Evolutionary conservation across 2,888 invertebrate species (phyloP).

Genomic region (Anthrax anthrax): DNA sequence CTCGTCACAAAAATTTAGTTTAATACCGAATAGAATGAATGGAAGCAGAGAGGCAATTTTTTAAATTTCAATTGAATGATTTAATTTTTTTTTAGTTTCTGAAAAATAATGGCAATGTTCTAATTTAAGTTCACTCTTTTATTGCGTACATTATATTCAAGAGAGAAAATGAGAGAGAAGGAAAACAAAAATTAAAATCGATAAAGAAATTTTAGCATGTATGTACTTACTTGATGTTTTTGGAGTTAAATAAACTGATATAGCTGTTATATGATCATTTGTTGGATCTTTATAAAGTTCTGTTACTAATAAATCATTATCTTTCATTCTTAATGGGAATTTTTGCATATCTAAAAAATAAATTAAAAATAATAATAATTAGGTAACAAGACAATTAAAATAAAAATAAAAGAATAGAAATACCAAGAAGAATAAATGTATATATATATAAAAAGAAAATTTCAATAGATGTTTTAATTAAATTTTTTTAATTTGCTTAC

Average conservation of each 20-base stretch:
- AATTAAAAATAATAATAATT: background rate
- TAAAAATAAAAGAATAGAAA: background rate
- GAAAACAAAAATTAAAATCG: too few relatives aligned
- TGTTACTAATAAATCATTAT: constrained; percentile 93
- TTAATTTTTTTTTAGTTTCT: too few relatives aligned
- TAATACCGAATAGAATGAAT: too few relatives aligned
- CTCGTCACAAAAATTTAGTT: too few relatives aligned
- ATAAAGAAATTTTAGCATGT: too few relatives aligned
- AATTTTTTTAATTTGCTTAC: constrained; percentile 40
- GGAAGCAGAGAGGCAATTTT: too few relatives aligned
- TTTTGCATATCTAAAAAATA: constrained; percentile 86
- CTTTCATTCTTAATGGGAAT: constrained; percentile 96
- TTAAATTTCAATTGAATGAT: too few relatives aligned
- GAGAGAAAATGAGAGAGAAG: too few relatives aligned
- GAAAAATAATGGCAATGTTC: too few relatives aligned
- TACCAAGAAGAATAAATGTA: constrained; percentile 1
- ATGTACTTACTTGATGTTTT: constrained; percentile 94
- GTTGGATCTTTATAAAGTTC: constrained; percentile 91
- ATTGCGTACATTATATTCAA: too few relatives aligned
- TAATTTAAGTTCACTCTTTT: too few relatives aligned
- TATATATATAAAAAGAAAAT: background rate
- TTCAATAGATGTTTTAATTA: too few relatives aligned
- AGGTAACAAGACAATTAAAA: constrained; percentile 1
- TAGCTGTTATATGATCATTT: constrained; percentile 91
- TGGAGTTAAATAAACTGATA: constrained; percentile 96